phyloP scores from a whole-genome alignment of 2,888 invertebrate genomes.

The Chouioia cunea region DNA sequence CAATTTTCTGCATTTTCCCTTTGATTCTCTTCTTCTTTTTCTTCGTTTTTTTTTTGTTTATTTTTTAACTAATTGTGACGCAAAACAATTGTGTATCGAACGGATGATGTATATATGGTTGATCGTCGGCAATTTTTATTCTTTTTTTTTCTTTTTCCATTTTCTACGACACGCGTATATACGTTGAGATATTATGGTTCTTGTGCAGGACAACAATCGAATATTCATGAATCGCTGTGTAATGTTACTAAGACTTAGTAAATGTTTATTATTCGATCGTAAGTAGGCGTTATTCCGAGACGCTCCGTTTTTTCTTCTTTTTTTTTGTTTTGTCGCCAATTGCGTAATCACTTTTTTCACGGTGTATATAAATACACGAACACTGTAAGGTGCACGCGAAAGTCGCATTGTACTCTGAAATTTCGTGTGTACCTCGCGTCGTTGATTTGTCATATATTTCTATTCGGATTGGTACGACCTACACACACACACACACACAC shows the following conservation, averaged over 20 bases:
- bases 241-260: not conserved
- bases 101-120: slow-evolving; percentile 42
- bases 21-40: too few relatives aligned
- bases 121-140: slow-evolving; percentile 23
- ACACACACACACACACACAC: too few relatives aligned
- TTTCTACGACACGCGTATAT: slow-evolving; percentile 27
- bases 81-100: slow-evolving; percentile 40
- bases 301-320: too few relatives aligned
- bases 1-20: too few relatives aligned
- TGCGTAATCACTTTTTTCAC: not conserved
- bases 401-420: too few relatives aligned
- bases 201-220: slow-evolving; percentile 15
- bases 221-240: slow-evolving; percentile 5
- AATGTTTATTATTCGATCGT: slow-evolving; percentile 5
- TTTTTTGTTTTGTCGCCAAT: too few relatives aligned
- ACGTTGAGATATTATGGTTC: slow-evolving; percentile 31
- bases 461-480: too few relatives aligned
- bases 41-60: too few relatives aligned
- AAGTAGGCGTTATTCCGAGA: not conserved
- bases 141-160: slow-evolving; percentile 6
- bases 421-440: too few relatives aligned
- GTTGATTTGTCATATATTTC: too few relatives aligned
- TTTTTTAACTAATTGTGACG: too few relatives aligned
- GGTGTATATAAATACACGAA: not conserved
- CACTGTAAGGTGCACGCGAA: too few relatives aligned